Conservation (phyloP, 2,888 invertebrate species). For the Chalcosyrphus nemorum region DNA sequence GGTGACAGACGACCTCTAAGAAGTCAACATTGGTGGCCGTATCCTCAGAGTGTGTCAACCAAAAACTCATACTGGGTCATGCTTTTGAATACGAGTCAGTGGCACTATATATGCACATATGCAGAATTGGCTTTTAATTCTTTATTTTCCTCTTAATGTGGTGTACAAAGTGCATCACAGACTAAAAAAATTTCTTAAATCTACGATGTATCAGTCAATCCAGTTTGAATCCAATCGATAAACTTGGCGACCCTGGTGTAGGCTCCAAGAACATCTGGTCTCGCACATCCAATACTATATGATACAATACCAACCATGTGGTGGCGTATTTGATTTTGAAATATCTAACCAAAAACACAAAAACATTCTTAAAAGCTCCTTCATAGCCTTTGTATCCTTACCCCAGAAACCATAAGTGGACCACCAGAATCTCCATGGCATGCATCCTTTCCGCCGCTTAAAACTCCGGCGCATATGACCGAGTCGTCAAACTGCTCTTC, state of each 20-base stretch:
- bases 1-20: no score
- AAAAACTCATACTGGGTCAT: no score
- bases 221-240: conserved; percentile 84
- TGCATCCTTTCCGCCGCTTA: conserved; percentile 80
- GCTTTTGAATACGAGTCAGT: no score
- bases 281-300: conserved; percentile 85
- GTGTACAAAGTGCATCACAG: not conserved
- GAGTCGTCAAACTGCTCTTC: conserved; percentile 79
- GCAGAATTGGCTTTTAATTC: no score
- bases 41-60: no score
- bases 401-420: conserved; percentile 80
- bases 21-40: no score
- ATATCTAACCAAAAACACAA: conserved; percentile 78
- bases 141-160: no score
- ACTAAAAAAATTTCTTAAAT: conserved; percentile 3
- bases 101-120: no score
- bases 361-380: not conserved
- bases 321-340: conserved; percentile 84
- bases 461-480: conserved; percentile 79
- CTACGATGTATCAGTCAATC: conserved; percentile 76
- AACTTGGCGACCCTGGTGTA: conserved; percentile 85
- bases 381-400: conserved; percentile 61
- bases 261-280: conserved; percentile 85
- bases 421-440: conserved; percentile 82
- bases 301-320: conserved; percentile 85